Conservation (phyloP, 2,113 vertebrate genomes). For the Beaufortia kweichowensis region DNA sequence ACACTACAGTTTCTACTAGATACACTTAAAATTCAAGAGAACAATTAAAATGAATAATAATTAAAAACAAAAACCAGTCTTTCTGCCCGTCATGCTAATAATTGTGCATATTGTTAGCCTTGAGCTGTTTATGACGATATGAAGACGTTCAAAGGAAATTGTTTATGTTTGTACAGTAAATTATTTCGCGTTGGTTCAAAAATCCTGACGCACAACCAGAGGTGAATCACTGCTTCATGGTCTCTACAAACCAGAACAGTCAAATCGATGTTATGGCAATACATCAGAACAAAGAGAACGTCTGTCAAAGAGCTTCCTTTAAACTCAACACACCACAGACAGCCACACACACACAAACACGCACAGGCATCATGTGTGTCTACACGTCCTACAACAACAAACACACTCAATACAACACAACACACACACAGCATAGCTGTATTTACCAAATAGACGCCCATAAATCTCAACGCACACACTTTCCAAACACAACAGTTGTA, state of each 20-base stretch:
- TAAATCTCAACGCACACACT: not conserved
- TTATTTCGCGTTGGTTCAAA: not conserved
- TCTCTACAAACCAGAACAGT: not conserved
- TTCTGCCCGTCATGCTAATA: not conserved
- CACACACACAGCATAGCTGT: not conserved
- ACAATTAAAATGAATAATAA: too few species aligned
- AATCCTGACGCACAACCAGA: not conserved
- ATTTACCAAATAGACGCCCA: not conserved
- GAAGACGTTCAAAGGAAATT: not conserved
- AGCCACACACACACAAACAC: constrained; percentile 8
- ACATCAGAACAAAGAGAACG: constrained; percentile 16
- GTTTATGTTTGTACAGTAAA: too few species aligned
- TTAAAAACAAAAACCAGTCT: too few species aligned
- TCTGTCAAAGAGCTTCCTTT: constrained; percentile 12
- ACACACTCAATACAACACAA: not conserved
- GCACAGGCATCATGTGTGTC: not conserved
- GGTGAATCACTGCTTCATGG: not conserved
- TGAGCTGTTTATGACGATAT: not conserved
- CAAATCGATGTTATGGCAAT: constrained; percentile 7
- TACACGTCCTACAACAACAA: not conserved
- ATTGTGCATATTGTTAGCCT: not conserved
- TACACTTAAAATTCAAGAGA: too few species aligned
- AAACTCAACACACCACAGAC: constrained; percentile 18
- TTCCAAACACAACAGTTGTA: not conserved
- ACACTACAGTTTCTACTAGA: too few species aligned